Conservation (phyloP, 2,113 vertebrate species). For the Ceyx melanurus region DNA sequence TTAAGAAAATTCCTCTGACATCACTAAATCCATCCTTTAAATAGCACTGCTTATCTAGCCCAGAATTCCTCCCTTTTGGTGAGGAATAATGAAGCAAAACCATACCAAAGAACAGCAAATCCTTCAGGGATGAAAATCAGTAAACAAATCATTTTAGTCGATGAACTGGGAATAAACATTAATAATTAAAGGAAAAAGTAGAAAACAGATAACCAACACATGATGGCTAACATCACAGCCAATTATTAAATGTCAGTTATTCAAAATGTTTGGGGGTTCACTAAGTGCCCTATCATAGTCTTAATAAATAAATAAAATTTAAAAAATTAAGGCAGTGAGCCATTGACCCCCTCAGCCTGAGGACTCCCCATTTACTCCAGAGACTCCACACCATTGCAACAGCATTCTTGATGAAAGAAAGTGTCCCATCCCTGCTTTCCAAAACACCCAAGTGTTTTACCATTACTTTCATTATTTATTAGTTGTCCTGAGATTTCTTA, state of each 20-base stretch:
- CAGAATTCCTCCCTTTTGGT: background rate
- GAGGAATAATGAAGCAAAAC: background rate
- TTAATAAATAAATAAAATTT: background rate
- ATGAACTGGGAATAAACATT: background rate
- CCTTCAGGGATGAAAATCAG: background rate
- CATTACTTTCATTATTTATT: background rate
- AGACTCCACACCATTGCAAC: background rate
- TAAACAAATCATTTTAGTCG: background rate
- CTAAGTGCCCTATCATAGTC: background rate
- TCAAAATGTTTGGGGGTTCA: background rate
- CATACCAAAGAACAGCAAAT: background rate
- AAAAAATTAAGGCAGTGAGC: background rate
- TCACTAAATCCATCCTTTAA: constrained; percentile 27
- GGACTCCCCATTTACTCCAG: too few species aligned
- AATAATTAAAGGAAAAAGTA: background rate
- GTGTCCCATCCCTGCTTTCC: background rate
- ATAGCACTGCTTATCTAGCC: constrained; percentile 23
- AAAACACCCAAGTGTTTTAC: background rate
- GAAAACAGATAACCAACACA: background rate
- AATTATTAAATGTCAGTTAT: background rate
- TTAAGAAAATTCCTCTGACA: constrained; percentile 46
- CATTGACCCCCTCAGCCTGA: background rate
- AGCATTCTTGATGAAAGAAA: background rate
- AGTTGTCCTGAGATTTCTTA: background rate
- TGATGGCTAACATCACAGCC: background rate